A percentile compares a stretch with the other conserved stretches of the same genome.
Evolutionary conservation across 1,140 invertebrate species (phyloP).

Genomic region (Gonioctena quinquepunctata): DNA sequence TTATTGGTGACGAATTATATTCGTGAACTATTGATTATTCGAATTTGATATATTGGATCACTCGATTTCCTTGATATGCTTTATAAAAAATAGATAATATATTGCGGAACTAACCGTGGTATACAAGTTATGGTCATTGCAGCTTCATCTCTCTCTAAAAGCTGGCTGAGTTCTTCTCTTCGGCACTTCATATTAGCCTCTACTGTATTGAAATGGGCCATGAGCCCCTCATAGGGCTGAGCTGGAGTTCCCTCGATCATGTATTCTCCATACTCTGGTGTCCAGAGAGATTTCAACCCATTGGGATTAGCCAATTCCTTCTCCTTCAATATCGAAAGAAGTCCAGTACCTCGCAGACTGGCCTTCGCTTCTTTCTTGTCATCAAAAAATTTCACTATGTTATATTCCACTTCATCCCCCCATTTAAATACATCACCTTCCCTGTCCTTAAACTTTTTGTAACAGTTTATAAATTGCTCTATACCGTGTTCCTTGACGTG

Average conservation of each 20-base stretch:
- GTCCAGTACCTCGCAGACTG: slow-evolving; percentile 77
- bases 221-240: slow-evolving; percentile 87
- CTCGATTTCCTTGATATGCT: no score
- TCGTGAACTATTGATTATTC: no score
- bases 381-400: slow-evolving; percentile 95
- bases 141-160: slow-evolving; percentile 80
- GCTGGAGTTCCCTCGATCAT: slow-evolving; percentile 99
- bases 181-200: slow-evolving; percentile 96
- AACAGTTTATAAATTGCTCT: slow-evolving; percentile 77
- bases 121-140: slow-evolving; percentile 91
- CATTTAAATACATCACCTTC: slow-evolving; percentile 96
- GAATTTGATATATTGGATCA: no score
- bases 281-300: slow-evolving; percentile 88
- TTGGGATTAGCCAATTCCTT: slow-evolving; percentile 78
- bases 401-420: slow-evolving; percentile 99
- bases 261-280: slow-evolving; percentile 97
- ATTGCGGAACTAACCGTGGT: slow-evolving; percentile 79
- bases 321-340: slow-evolving; percentile 81
- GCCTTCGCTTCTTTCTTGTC: slow-evolving; percentile 82
- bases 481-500: slow-evolving; percentile 78
- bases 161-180: slow-evolving; percentile 80
- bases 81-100: no score
- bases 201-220: slow-evolving; percentile 97
- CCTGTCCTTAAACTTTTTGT: slow-evolving; percentile 74
- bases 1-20: no score